Base-by-base conservation (phyloP, 2,113 vertebrate genomes). In the Muntiacus reevesi region DNA sequence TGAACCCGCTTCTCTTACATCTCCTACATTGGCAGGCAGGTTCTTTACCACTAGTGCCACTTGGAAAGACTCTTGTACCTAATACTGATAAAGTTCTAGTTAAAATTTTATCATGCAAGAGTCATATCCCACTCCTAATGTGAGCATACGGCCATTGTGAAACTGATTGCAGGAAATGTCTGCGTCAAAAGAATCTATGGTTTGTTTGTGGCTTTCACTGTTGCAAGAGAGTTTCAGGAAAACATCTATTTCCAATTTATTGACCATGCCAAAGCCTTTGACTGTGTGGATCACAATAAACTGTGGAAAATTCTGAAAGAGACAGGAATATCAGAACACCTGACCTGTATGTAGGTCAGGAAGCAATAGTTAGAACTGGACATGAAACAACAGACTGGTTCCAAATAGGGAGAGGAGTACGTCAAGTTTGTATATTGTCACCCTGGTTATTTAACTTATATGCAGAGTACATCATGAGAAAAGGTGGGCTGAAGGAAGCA, bases 71-170 rank as follows among this genome's bases (percentile, higher is more conserved):
- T n/a, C 33, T 67, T 3, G 62, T 67, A 8, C 12, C 15, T 83
- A 50, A 1, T 85, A 30, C 13, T 96, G 23, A 93, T 97, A 67
- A 97, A 94, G 30, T 97, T 23, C 2, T 5, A 23, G 7, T 36
- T 97, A 27, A 25, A 81, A 5, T 91, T 88, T 54, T 97, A 97
- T 60, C 54, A 60, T 21, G 81, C 93, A 5, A 91, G 76, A 10
- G 1, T 95, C n/a, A 13, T 98, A 5, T 74, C 21, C 21, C 36
- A 43, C 36, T 23, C 5, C n/a, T 74, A 43, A 36, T 43, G 5
- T 74, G 83, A 96, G 27, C 87, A 97, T 23, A 90, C 91, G 67
- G 76, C 50, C 54, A 54, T 96, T 14, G 85, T 92, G 25, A 95
- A 97, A 36, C 54, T 97, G 62, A 84, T 91, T 19, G 54, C n/a